Conservation (phyloP, 2,113 vertebrate species). For the Grammomys dolichurus region DNA sequence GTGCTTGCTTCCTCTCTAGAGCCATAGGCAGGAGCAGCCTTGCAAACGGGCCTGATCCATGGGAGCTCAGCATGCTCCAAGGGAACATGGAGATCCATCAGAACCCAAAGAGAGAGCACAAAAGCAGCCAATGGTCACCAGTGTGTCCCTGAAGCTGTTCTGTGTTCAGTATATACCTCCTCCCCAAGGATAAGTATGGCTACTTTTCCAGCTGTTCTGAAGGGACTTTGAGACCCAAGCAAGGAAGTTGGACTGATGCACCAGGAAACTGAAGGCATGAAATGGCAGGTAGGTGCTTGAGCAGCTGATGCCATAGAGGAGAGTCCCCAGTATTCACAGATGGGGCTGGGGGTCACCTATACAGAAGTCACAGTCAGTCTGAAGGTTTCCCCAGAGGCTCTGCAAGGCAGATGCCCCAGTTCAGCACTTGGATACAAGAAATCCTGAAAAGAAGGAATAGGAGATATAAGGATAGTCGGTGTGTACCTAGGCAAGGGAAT, state of each 20-base stretch:
- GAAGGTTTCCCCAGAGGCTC: neutral
- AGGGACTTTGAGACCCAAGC: neutral
- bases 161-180: neutral
- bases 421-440: neutral
- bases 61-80: neutral
- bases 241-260: neutral
- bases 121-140: neutral
- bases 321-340: neutral
- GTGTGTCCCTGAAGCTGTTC: neutral
- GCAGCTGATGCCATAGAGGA: neutral
- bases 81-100: neutral
- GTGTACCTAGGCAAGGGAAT: neutral
- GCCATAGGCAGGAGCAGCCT: neutral
- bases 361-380: too few species aligned
- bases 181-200: accelerated
- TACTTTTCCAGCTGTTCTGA: neutral
- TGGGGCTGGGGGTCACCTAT: too few species aligned
- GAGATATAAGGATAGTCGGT: neutral
- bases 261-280: neutral
- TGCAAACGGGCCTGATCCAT: neutral
- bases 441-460: neutral
- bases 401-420: neutral
- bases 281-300: neutral
- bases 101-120: neutral
- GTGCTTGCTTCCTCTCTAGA: neutral